Conservation (phyloP, 2,888 invertebrate genomes). For the Deilephila porcellus region DNA sequence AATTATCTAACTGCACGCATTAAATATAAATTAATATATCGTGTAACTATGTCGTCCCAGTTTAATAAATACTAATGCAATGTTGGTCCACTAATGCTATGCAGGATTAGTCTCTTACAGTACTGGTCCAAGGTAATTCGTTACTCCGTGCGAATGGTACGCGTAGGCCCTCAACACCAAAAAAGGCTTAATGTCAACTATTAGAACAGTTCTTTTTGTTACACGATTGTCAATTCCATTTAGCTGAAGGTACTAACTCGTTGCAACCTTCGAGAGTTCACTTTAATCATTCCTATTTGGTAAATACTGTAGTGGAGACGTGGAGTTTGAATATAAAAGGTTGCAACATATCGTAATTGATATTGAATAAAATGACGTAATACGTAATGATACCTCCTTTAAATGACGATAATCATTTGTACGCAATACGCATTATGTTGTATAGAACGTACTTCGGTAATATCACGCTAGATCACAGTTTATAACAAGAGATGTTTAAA, state of each 20-base stretch:
- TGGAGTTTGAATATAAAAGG: neutral
- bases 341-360: constrained; percentile 18
- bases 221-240: neutral
- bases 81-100: neutral
- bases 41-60: constrained; percentile 17
- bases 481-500: neutral
- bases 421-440: neutral
- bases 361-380: constrained; percentile 21
- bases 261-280: neutral
- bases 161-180: constrained; percentile 2
- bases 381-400: constrained; percentile 17
- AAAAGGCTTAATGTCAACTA: constrained; percentile 1
- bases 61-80: constrained; percentile 16
- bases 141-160: constrained; percentile 6
- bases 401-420: constrained; percentile 3
- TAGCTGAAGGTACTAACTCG: neutral
- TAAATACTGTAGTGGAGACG: neutral
- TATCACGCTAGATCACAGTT: neutral
- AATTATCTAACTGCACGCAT: constrained; percentile 1
- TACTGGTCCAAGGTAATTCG: constrained; percentile 15
- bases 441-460: neutral
- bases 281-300: neutral
- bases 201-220: neutral
- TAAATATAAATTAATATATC: constrained; percentile 22
- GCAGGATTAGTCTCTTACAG: constrained; percentile 3